These are phyloP conservation scores for Etheostoma spectabile DNA, from an alignment of 2,113 vertebrate genomes.

Conservation along the genomic window DNA sequence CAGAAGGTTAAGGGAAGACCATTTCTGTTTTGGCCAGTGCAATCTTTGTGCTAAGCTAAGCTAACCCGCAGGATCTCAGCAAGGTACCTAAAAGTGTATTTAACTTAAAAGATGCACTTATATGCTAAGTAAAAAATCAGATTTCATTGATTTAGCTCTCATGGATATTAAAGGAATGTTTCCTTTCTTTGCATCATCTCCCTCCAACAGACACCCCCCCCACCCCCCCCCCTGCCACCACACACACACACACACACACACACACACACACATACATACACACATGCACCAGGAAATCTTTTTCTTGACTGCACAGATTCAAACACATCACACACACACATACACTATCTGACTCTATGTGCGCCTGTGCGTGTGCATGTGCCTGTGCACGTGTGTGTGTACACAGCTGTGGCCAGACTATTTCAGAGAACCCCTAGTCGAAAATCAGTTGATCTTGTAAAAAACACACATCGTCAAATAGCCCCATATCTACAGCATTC, in stretches of 20 bases:
- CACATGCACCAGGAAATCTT: conserved; percentile 43
- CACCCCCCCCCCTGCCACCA: no score
- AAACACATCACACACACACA: conserved; percentile 18
- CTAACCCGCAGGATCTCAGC: no score
- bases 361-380: not conserved
- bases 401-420: conserved; percentile 22
- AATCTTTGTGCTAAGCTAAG: no score
- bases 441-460: conserved; percentile 63
- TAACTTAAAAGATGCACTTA: no score
- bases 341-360: conserved; percentile 2
- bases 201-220: not conserved
- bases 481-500: conserved; percentile 62
- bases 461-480: conserved; percentile 43
- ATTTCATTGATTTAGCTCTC: conserved; percentile 9
- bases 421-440: conserved; percentile 10
- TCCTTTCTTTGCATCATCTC: conserved; percentile 37
- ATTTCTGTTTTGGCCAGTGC: no score
- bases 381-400: not conserved
- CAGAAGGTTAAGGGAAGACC: not conserved
- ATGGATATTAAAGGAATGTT: not conserved
- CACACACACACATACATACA: no score
- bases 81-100: no score
- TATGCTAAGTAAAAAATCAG: no score
- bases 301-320: conserved; percentile 51
- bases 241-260: no score